These are phyloP conservation scores for Eulemur rufifrons DNA, from an alignment of 2,113 vertebrate species.

Conservation along the genomic window DNA sequence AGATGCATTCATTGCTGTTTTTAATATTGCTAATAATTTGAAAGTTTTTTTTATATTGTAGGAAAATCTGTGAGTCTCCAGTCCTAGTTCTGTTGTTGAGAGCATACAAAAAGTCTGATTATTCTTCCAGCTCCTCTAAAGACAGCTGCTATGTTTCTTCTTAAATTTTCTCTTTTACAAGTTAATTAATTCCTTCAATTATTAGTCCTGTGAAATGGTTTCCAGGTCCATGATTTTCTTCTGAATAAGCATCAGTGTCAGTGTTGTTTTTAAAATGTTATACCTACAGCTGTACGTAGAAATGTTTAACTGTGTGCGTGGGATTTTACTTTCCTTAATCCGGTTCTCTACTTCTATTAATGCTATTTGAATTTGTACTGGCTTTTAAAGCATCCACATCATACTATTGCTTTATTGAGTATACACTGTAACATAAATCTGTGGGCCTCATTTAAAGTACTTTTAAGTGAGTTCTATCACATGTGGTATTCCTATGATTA, in stretches of 20 bases:
- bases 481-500: not conserved
- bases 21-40: constrained; percentile 20
- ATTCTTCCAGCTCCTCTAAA: not conserved
- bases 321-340: not conserved
- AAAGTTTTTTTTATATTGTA: constrained; percentile 1
- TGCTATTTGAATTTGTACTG: not conserved
- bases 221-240: not conserved
- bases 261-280: not conserved
- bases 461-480: not conserved
- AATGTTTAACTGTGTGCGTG: not conserved
- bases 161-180: constrained; percentile 25
- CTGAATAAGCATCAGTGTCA: not conserved
- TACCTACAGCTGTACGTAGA: not conserved
- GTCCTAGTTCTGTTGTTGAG: not conserved
- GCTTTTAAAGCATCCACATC: not conserved
- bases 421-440: not conserved
- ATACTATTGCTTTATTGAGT: not conserved
- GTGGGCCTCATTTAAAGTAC: not conserved
- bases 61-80: not conserved
- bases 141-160: not conserved
- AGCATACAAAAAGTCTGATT: not conserved
- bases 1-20: constrained; percentile 30
- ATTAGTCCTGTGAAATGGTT: not conserved
- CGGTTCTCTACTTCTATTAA: not conserved
- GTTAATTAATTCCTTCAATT: not conserved